These are phyloP conservation scores for Meiosimyza decipiens DNA, from an alignment of 2,888 invertebrate species.

Conservation along the genomic window DNA sequence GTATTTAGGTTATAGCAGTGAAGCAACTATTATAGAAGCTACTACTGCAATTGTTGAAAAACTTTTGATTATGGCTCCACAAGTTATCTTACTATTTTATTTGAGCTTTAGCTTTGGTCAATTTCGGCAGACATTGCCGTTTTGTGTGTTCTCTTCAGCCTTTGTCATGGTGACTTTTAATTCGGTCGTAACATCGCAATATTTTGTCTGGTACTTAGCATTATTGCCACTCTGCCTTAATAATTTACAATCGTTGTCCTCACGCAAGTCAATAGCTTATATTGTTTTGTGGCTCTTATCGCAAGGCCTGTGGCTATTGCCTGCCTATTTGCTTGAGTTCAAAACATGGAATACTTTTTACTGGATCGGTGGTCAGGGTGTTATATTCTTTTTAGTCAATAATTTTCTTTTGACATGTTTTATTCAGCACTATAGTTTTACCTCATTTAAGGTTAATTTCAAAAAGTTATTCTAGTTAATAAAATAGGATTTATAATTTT, in stretches of 20 bases:
- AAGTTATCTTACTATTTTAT: constrained; percentile 74
- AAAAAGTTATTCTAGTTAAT: constrained; percentile 45
- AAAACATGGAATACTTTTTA: constrained; percentile 83
- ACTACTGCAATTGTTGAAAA: constrained; percentile 70
- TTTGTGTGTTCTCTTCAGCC: constrained; percentile 86
- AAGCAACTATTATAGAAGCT: constrained; percentile 5
- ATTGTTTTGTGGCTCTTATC: constrained; percentile 74
- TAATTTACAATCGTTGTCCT: constrained; percentile 72
- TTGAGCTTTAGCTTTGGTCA: constrained; percentile 77
- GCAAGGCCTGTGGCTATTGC: constrained; percentile 88
- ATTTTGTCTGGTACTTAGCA: constrained; percentile 96
- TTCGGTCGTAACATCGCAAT: constrained; percentile 96
- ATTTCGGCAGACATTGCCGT: constrained; percentile 77
- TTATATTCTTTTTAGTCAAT: constrained; percentile 87
- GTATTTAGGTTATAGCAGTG: constrained; percentile 74
- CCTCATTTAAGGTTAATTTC: constrained; percentile 56
- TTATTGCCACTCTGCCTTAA: constrained; percentile 85
- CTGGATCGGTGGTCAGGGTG: constrained; percentile 85
- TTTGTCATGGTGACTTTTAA: constrained; percentile 93
- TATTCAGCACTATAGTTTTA: constrained; percentile 58
- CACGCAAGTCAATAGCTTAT: constrained; percentile 68
- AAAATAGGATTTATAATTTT: background rate
- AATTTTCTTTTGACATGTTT: constrained; percentile 74
- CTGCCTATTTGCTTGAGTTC: constrained; percentile 94
- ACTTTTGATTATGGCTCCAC: constrained; percentile 74